A percentile compares a stretch with the other conserved stretches of the same genome.
Evolutionary conservation across 1,140 invertebrate species (phyloP).

Genomic region (Leptinotarsa defecta): DNA sequence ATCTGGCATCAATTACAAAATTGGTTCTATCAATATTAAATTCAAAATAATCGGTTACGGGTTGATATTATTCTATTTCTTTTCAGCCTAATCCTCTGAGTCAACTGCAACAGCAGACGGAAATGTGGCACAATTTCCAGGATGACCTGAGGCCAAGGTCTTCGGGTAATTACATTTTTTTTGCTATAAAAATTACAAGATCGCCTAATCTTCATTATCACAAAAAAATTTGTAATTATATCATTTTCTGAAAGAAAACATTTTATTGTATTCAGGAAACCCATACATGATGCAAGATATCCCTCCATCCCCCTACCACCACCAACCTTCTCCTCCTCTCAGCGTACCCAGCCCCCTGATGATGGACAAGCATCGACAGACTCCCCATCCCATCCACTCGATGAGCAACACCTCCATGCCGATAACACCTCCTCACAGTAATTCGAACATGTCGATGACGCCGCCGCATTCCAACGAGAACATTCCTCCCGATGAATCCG

Average conservation of each 20-base stretch:
- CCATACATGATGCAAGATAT: constrained; percentile 36
- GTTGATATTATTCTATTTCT: not conserved
- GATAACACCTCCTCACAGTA: constrained; percentile 11
- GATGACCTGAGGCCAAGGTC: constrained; percentile 40
- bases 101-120: constrained; percentile 46
- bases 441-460: constrained; percentile 26
- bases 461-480: constrained; percentile 36
- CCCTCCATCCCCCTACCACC: constrained; percentile 16
- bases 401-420: constrained; percentile 13
- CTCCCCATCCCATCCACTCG: constrained; percentile 8
- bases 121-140: constrained; percentile 48
- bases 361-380: constrained; percentile 33
- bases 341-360: constrained; percentile 28
- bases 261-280: constrained; percentile 20
- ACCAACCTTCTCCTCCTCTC: constrained; percentile 23
- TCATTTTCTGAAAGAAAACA: too few relatives aligned
- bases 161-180: constrained; percentile 29
- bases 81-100: constrained; percentile 43
- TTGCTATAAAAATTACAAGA: not conserved
- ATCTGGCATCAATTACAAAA: too few relatives aligned
- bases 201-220: too few relatives aligned
- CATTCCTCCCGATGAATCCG: constrained; percentile 29
- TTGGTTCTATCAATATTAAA: too few relatives aligned
- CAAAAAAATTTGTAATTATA: too few relatives aligned
- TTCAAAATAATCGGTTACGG: too few relatives aligned